phyloP scores from a whole-genome alignment of 2,888 invertebrate species.

The Saturnia pavonia region DNA sequence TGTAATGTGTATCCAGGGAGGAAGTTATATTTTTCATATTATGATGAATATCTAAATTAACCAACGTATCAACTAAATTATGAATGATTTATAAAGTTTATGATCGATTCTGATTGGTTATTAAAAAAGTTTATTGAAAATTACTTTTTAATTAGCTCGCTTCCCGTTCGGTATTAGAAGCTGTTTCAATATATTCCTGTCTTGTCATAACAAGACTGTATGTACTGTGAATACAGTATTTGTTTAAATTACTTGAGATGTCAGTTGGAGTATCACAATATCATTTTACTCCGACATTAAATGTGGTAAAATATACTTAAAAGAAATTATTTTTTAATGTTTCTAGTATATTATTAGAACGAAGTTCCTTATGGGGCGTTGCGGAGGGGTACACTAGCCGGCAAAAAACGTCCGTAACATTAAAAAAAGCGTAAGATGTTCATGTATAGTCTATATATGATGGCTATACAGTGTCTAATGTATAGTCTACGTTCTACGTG shows the following conservation, averaged over 20 bases:
- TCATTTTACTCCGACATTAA: too few species aligned
- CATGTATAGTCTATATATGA: too few species aligned
- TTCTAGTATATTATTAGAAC: too few species aligned
- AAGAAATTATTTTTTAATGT: too few species aligned
- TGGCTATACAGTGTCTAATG: too few species aligned
- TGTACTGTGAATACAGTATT: conserved; percentile 26
- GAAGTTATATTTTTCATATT: conserved; percentile 23
- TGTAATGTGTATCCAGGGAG: neutral
- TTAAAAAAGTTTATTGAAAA: conserved; percentile 41
- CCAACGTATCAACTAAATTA: conserved; percentile 37
- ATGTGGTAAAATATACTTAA: neutral
- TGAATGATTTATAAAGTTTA: conserved; percentile 38
- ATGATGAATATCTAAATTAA: conserved; percentile 32
- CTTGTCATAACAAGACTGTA: conserved; percentile 25
- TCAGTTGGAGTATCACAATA: too few species aligned
- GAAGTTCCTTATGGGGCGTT: too few species aligned
- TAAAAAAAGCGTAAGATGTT: too few species aligned
- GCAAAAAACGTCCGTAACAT: too few species aligned
- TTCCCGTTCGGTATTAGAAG: conserved; percentile 32
- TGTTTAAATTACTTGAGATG: neutral
- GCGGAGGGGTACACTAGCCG: too few species aligned
- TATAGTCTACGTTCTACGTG: too few species aligned
- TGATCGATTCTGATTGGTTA: conserved; percentile 45
- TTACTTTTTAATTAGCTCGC: conserved; percentile 39
- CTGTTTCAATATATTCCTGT: conserved; percentile 32